phyloP scores from a whole-genome alignment of 37 sponge, comb jelly and placozoan genomes.

The Cliona cf. orientalis region DNA sequence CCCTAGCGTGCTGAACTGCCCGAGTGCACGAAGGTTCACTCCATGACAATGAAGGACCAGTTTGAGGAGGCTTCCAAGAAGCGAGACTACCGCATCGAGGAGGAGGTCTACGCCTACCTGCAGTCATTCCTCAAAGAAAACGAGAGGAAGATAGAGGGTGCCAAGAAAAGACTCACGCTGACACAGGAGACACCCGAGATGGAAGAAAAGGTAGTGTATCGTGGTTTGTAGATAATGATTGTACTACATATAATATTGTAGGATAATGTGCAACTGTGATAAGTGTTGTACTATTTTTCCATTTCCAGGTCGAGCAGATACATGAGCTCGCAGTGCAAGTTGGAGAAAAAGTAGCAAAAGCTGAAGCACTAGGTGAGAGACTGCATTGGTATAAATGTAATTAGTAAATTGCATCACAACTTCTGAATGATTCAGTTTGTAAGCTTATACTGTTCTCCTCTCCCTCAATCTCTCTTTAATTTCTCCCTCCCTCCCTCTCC shows the following conservation, averaged over 20 bases:
- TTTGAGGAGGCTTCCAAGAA: constrained; percentile 85
- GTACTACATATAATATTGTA: neutral
- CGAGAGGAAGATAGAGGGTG: constrained; percentile 88
- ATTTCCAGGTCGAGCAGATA: constrained; percentile 75
- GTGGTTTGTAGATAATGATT: neutral
- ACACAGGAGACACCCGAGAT: constrained; percentile 84
- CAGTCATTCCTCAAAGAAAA: constrained; percentile 77
- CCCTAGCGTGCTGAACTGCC: constrained; percentile 86
- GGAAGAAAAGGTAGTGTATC: constrained; percentile 71
- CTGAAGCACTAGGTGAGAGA: constrained; percentile 89
- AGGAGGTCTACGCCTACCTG: constrained; percentile 83
- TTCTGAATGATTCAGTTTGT: no score
- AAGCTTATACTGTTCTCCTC: no score
- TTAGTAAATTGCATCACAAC: no score
- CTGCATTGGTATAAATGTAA: neutral
- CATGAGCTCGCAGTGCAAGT: constrained; percentile 91
- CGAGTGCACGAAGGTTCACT: constrained; percentile 91
- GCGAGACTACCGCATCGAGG: constrained; percentile 92
- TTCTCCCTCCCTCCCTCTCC: neutral
- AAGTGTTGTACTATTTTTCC: neutral
- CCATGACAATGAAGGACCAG: constrained; percentile 82
- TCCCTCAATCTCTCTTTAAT: no score
- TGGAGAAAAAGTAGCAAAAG: constrained; percentile 95
- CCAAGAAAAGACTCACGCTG: constrained; percentile 85
- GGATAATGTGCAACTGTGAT: neutral